phyloP scores from a whole-genome alignment of 2,113 vertebrate genomes.

The Apaloderma vittatum region DNA sequence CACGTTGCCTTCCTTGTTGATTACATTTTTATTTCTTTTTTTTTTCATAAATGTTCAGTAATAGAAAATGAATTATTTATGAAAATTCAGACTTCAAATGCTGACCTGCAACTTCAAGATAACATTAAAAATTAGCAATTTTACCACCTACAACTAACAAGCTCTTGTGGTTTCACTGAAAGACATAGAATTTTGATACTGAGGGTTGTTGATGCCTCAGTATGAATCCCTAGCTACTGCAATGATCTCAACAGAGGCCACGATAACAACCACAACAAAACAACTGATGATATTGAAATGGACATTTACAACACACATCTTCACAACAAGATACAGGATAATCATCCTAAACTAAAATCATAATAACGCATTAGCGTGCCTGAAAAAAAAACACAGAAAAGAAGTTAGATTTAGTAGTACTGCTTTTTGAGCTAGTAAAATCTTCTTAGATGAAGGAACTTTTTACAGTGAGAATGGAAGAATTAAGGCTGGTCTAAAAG shows the following conservation, averaged over 20 bases:
- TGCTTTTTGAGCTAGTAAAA: neutral
- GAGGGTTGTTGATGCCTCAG: neutral
- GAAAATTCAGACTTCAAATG: constrained; percentile 12
- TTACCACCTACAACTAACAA: neutral
- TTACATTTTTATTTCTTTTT: constrained; percentile 24
- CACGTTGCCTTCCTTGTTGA: neutral
- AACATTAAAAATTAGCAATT: neutral
- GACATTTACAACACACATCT: neutral
- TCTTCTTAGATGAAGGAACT: neutral
- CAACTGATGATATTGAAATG: neutral
- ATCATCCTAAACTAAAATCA: neutral
- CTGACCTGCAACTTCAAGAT: neutral
- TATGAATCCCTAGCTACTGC: neutral
- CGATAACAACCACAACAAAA: neutral
- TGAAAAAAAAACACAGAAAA: neutral
- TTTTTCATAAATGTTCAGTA: constrained; percentile 45
- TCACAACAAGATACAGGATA: neutral
- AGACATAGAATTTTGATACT: neutral
- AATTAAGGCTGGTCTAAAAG: neutral
- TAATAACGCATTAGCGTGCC: neutral
- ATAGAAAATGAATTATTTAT: constrained; percentile 66
- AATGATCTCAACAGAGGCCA: neutral
- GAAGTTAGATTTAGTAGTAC: no score
- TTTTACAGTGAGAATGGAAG: neutral
- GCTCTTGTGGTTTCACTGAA: neutral